Evolutionary conservation across 1,140 invertebrate genomes (phyloP), one percentile per base, ranked within the genome.

Genomic region (Leptinotarsa undecemlineata): DNA sequence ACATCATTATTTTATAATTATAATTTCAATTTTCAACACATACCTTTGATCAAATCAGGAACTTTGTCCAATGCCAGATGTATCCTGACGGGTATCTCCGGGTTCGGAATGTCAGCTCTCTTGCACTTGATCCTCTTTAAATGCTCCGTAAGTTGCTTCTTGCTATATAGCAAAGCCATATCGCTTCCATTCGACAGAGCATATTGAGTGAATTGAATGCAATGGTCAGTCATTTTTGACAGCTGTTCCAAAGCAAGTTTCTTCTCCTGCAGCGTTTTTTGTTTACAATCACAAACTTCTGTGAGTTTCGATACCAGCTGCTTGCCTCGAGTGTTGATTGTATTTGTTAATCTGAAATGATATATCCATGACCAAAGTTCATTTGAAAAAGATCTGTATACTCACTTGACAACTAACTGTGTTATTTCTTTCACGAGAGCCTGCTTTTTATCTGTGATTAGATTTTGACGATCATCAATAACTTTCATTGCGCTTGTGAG

Each of bases 401-500:
- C 90, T 90, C 84, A 93, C 91, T 93, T 94, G 62, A 95, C 91
- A 77, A 95, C 93, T 86, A 94, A 91, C 82, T 93, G 90, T 57
- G 94, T 95, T 78, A 96, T 95, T 83, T 96, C 94, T 82, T 94
- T 91, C 62, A 93, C 91, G 33, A 95, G 87, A 78, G 89, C 90
- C 82, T 93, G 92, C 84, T 95, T 95, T 83, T 94, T 94, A 78
- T 95, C 92, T 62, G 90, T 87, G 82, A 96, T 95, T 80, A 95
- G 88, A 76, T 91, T 88, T 84, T 95, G 93, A 21, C 94, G 88
- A 85, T 95, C 93, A 80, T 92, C 91, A 79, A 96, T 94, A 62
- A 95, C 92, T 87, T 93, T 93, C 89, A 94, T 95, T 76, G 94
- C 94, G 82, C 92, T 94, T 79, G 91, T 92, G 13, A 96, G 88